Conservation (phyloP, 2,888 invertebrate genomes). For the Meteorus cinctellus region DNA sequence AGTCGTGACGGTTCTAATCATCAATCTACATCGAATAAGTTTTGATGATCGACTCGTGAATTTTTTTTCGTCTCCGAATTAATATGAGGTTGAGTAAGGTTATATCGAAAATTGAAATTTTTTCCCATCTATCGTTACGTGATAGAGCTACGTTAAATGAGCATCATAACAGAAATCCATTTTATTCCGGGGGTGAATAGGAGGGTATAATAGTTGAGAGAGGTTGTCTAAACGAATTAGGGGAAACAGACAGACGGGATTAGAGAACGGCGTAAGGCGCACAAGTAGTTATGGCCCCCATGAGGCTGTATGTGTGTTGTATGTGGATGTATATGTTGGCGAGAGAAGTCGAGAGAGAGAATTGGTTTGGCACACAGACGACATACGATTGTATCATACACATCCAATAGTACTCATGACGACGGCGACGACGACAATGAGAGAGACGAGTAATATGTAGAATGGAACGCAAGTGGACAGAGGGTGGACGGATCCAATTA, state of each 20-base stretch:
- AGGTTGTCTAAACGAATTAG: conserved; percentile 35
- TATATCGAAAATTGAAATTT: too few relatives aligned
- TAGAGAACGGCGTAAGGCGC: conserved; percentile 27
- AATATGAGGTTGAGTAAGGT: neutral
- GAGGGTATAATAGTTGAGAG: conserved; percentile 19
- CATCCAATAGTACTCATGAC: conserved; percentile 30
- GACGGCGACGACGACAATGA: neutral
- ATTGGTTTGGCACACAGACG: conserved; percentile 13
- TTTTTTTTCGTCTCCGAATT: too few relatives aligned
- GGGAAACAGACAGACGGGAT: conserved; percentile 37
- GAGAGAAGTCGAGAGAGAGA: conserved; percentile 29
- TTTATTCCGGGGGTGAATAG: neutral
- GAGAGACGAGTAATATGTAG: conserved; percentile 43
- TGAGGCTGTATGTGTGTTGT: conserved; percentile 10
- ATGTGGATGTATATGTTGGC: neutral
- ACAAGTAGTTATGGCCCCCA: conserved; percentile 33
- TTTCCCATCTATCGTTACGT: too few relatives aligned
- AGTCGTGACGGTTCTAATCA: too few relatives aligned
- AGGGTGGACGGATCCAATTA: conserved; percentile 62
- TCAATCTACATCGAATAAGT: too few relatives aligned
- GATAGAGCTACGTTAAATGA: neutral
- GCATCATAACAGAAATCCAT: conserved; percentile 5
- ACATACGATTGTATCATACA: conserved; percentile 13
- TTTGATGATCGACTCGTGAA: too few relatives aligned
- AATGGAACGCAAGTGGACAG: conserved; percentile 59